Evolutionary conservation across 2,888 invertebrate species (phyloP).

Genomic region (Carcina quercana): DNA sequence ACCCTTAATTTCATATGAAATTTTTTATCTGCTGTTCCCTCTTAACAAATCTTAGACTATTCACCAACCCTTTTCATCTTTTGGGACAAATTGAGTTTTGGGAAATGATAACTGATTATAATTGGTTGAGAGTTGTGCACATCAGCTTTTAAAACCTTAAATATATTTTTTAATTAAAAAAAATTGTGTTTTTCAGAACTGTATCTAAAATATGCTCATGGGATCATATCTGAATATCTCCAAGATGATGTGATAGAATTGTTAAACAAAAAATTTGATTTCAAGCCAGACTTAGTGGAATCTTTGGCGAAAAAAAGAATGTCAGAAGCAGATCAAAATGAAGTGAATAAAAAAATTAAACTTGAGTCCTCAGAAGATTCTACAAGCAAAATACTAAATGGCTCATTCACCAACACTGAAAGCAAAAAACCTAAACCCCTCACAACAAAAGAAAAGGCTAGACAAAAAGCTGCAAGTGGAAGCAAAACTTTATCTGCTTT

Average conservation of each 20-base stretch:
- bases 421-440: constrained; percentile 67
- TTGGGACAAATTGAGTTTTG: too few species aligned
- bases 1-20: too few species aligned
- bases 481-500: constrained; percentile 87
- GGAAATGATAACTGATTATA: too few species aligned
- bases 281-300: constrained; percentile 75
- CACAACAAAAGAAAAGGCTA: constrained; percentile 82
- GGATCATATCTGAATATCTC: constrained; percentile 86
- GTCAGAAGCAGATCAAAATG: constrained; percentile 49
- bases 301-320: constrained; percentile 71
- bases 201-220: constrained; percentile 83
- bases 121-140: too few species aligned
- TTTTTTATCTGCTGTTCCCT: too few species aligned
- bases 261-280: constrained; percentile 77
- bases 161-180: constrained; percentile 3
- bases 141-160: too few species aligned
- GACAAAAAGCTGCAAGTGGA: constrained; percentile 85
- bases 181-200: constrained; percentile 63
- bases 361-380: constrained; percentile 40
- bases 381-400: constrained; percentile 37
- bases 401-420: constrained; percentile 44
- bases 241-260: constrained; percentile 78
- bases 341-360: constrained; percentile 55
- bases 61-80: too few species aligned
- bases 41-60: too few species aligned